Evolutionary conservation across 2,888 invertebrate species (phyloP).

Genomic region (Geophilus truncorum): DNA sequence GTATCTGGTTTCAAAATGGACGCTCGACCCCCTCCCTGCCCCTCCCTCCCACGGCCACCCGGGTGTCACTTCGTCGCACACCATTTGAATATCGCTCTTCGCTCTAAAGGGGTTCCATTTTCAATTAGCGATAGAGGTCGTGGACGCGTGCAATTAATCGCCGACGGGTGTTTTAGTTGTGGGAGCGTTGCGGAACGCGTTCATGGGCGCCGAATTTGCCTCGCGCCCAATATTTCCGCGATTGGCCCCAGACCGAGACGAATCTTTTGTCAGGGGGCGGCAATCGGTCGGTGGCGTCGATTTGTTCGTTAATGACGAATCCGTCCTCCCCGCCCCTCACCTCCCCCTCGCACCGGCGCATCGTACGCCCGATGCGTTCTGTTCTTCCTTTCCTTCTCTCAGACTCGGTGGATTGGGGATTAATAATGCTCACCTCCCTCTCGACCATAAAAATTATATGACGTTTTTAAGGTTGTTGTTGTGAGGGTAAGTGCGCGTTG

Average conservation of each 20-base stretch:
- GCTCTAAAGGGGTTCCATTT: background rate
- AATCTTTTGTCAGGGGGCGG: background rate
- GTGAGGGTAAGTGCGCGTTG: background rate
- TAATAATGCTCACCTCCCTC: conserved; percentile 11
- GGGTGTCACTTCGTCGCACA: background rate
- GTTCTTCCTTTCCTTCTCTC: background rate
- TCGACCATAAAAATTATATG: conserved; percentile 18
- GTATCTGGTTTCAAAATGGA: background rate
- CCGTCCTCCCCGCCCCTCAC: background rate
- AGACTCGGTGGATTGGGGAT: conserved; percentile 10
- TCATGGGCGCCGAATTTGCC: background rate
- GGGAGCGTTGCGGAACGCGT: background rate
- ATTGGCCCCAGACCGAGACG: background rate
- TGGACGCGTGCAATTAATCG: conserved; percentile 10
- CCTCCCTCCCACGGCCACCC: too few relatives aligned
- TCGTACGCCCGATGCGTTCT: background rate
- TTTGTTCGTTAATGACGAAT: background rate
- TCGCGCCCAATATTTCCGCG: background rate
- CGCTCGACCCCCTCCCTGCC: too few relatives aligned
- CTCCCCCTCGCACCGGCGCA: background rate
- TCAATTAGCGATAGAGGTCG: conserved; percentile 1
- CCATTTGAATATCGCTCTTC: background rate
- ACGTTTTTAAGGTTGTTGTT: conserved; percentile 28
- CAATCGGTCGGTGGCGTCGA: background rate
- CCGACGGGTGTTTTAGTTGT: background rate